phyloP scores from a whole-genome alignment of 2,797 vertebrate species.

The Acipenser transmontanus region DNA sequence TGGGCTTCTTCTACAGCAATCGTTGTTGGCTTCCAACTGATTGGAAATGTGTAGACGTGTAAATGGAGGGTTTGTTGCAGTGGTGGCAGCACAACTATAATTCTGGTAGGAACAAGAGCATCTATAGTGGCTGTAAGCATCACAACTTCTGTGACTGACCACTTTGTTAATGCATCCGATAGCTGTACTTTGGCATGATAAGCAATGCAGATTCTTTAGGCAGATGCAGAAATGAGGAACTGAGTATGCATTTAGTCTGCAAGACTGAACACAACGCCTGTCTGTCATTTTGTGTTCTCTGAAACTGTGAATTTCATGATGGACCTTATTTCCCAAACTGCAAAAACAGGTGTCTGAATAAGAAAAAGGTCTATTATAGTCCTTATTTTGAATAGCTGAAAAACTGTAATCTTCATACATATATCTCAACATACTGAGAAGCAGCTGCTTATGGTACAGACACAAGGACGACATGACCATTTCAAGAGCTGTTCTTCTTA shows the following conservation, averaged over 20 bases:
- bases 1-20: constrained; percentile 63
- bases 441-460: constrained; percentile 77
- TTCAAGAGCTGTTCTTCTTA: constrained; percentile 68
- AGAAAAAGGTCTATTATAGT: constrained; percentile 44
- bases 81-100: constrained; percentile 36
- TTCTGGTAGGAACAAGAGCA: constrained; percentile 49
- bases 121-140: constrained; percentile 56
- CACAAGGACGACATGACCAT: constrained; percentile 81
- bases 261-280: constrained; percentile 61
- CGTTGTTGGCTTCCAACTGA: constrained; percentile 40
- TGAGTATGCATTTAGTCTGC: constrained; percentile 53
- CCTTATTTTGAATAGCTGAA: constrained; percentile 48
- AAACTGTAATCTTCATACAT: constrained; percentile 67
- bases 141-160: constrained; percentile 50
- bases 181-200: constrained; percentile 70
- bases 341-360: constrained; percentile 58
- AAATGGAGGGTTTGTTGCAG: constrained; percentile 39
- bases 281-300: constrained; percentile 57
- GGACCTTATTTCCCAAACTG: constrained; percentile 51
- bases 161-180: constrained; percentile 57
- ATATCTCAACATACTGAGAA: constrained; percentile 81
- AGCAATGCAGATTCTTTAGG: constrained; percentile 67
- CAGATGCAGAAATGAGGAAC: constrained; percentile 56
- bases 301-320: constrained; percentile 50
- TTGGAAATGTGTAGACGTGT: constrained; percentile 41